Percentiles rank a stretch among this genome's conserved stretches.
Evolutionary conservation across 2,113 vertebrate species (phyloP).

Genomic region (Bos indicus): DNA sequence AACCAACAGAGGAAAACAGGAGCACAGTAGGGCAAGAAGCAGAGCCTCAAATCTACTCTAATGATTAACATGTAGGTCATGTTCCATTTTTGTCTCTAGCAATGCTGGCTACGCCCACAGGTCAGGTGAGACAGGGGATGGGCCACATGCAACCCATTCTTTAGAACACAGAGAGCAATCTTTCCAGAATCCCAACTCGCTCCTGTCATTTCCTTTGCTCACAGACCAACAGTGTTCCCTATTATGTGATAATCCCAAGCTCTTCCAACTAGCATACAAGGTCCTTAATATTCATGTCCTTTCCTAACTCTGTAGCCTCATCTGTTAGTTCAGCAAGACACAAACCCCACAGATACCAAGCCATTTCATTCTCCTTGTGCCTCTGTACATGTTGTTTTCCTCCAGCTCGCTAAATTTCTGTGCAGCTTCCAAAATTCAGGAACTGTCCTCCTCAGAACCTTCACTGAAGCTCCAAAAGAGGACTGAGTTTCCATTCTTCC

Average conservation of each 20-base stretch:
- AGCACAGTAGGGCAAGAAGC: neutral
- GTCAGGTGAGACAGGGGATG: neutral
- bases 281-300: neutral
- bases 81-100: neutral
- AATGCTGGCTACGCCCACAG: neutral
- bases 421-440: neutral
- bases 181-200: neutral
- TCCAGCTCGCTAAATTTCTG: neutral
- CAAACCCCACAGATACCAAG: neutral
- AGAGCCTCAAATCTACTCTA: neutral
- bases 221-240: neutral
- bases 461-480: neutral
- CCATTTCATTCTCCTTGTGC: neutral
- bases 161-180: neutral
- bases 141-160: neutral
- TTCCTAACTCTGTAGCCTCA: neutral
- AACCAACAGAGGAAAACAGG: neutral
- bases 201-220: neutral
- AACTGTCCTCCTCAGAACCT: neutral
- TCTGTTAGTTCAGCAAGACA: neutral
- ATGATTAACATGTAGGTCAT: neutral
- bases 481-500: neutral
- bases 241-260: neutral
- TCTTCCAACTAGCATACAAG: neutral
- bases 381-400: neutral